Base-by-base conservation (phyloP, 2,888 invertebrate genomes). In the Aphodius granarius region DNA sequence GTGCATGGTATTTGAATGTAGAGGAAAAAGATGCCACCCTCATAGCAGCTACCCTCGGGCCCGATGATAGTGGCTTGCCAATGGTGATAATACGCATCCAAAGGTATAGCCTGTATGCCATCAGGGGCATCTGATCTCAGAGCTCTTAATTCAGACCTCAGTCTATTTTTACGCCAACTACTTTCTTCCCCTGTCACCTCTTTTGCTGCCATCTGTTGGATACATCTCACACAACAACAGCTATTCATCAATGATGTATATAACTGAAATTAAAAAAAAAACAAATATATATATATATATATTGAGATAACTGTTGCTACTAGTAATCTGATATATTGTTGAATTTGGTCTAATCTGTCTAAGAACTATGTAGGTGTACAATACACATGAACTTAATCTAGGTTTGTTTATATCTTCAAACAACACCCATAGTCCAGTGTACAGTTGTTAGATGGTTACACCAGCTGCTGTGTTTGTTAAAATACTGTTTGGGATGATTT, bases 11-110 rank as follows among this genome's bases (percentile, higher is more conserved):
- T 95, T 88, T 96, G 95, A 77, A 98, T 91, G 85, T 96, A 96
- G 5, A 98, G 89, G 85, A 94, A 96, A 88, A 98, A 98, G 76
- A 95, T 89, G 5, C 97, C 97, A 16, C 97, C 97, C 86, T 97
- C 97, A 84, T 97, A 98, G 0, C 97, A 97, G 85, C 96, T 97
- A 43, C 96, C 96, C 23, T 93, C 92, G 6, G 98, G 97, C 0
- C 97, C 98, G 20, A 94, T 92, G 82, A 98, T 95, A 74, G 94
- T 94, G 0, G 97, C 97, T 87, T 97, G 96, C 97, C 97, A 98
- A 87, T 97, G 96, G 83, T 94, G 95, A 83, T 93, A 94, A 86
- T 92, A 91, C 78, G 91, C 89, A 87, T 96, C 96, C 71, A 96
- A 87, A 0, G 96, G 95, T 15, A 91, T 91, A 1, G 95, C 96